These are phyloP conservation scores for Neoarius graeffei DNA, from an alignment of 2,113 vertebrate species.

Conservation along the genomic window DNA sequence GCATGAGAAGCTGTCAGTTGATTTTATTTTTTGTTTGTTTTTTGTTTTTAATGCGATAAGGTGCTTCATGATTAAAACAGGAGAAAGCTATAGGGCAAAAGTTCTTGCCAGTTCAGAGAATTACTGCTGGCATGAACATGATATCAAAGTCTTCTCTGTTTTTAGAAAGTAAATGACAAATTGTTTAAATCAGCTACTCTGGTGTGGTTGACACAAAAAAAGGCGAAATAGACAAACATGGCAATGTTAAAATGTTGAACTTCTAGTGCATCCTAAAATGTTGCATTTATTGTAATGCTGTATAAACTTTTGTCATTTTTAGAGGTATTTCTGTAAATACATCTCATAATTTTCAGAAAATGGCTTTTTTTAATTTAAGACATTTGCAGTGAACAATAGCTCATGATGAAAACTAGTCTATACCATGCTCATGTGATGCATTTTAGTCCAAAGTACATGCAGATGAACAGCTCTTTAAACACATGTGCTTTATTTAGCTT, in stretches of 20 bases:
- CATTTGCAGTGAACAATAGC: background rate
- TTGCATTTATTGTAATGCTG: background rate
- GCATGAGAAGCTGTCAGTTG: background rate
- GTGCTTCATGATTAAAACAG: slow-evolving; percentile 27
- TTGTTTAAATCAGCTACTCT: background rate
- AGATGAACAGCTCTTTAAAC: slow-evolving; percentile 16
- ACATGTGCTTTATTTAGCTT: slow-evolving; percentile 29
- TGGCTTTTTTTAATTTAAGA: background rate
- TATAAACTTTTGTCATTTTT: background rate
- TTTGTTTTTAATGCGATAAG: slow-evolving; percentile 2
- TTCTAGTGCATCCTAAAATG: background rate
- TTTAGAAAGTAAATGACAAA: background rate
- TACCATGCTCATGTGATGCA: background rate
- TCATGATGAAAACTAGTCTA: background rate
- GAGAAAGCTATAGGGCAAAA: background rate
- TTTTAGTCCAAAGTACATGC: slow-evolving; percentile 6
- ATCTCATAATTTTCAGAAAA: background rate
- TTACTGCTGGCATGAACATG: background rate
- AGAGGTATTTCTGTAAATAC: background rate
- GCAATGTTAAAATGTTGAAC: background rate
- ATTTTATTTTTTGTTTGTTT: background rate
- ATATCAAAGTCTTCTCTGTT: background rate
- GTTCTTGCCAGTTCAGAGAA: background rate
- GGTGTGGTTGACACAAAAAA: background rate
- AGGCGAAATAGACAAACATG: background rate